Evolutionary conservation across 2,888 invertebrate genomes (phyloP).

Genomic region (Harmothoe impar): DNA sequence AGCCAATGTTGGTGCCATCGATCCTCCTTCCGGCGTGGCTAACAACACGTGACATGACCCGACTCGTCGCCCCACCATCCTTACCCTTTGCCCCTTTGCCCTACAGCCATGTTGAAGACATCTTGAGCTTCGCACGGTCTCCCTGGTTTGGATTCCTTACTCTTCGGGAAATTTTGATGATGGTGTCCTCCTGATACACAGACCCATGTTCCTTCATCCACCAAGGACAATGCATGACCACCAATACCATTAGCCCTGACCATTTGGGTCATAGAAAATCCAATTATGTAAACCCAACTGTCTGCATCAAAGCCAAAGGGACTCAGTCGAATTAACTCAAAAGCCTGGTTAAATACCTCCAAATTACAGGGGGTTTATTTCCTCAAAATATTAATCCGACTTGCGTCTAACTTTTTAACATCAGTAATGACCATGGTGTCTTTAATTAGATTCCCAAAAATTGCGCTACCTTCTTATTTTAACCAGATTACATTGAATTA

Average conservation of each 20-base stretch:
- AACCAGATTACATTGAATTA: not conserved
- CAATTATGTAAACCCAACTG: not conserved
- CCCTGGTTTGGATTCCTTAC: too few relatives aligned
- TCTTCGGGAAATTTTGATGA: too few relatives aligned
- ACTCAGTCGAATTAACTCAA: not conserved
- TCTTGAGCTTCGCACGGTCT: too few relatives aligned
- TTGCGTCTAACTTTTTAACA: not conserved
- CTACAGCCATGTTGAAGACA: not conserved
- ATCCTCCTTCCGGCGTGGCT: not conserved
- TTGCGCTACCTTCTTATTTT: not conserved
- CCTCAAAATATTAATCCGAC: not conserved
- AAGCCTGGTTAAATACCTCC: not conserved
- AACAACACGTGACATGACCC: conserved; percentile 8
- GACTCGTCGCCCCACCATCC: not conserved
- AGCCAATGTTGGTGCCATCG: not conserved
- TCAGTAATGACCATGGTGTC: not conserved
- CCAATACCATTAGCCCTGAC: not conserved
- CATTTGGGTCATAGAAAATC: not conserved
- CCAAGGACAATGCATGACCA: too few relatives aligned
- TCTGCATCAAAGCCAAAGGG: conserved; percentile 1
- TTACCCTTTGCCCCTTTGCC: not conserved
- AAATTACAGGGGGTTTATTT: not conserved
- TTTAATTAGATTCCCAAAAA: not conserved
- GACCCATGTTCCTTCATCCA: too few relatives aligned
- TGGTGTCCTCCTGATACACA: too few relatives aligned